phyloP scores from a whole-genome alignment of 2,113 vertebrate genomes.

The Syngnathus floridae region DNA sequence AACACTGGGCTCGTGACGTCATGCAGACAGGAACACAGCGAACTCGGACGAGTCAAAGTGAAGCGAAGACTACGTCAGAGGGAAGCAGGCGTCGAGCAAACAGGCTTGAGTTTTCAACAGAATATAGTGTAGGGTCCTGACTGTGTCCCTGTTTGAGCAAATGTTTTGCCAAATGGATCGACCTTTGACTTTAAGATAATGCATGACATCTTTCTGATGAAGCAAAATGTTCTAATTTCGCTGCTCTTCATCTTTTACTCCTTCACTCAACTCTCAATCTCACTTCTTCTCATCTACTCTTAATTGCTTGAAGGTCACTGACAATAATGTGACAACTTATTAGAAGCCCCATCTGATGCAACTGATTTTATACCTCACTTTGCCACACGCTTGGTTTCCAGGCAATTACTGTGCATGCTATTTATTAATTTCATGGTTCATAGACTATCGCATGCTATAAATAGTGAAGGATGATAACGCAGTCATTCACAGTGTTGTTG shows the following conservation, averaged over 20 bases:
- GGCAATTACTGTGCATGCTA: slow-evolving; percentile 73
- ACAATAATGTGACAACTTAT: slow-evolving; percentile 76
- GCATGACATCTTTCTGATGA: slow-evolving; percentile 29
- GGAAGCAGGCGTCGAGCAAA: no score
- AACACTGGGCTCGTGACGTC: no score
- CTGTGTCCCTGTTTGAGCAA: no score
- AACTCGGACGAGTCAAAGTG: no score
- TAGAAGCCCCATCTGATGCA: slow-evolving; percentile 69
- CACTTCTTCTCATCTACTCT: slow-evolving; percentile 43
- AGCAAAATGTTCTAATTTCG: slow-evolving; percentile 21
- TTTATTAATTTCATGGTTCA: slow-evolving; percentile 79
- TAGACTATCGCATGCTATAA: slow-evolving; percentile 70
- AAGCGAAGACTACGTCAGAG: no score
- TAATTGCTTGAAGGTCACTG: slow-evolving; percentile 78
- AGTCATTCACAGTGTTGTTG: slow-evolving; percentile 61
- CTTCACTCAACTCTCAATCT: slow-evolving; percentile 9
- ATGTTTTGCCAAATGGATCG: slow-evolving; percentile 42
- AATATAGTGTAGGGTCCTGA: no score
- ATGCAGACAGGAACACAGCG: no score
- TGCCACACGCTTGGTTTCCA: slow-evolving; percentile 65
- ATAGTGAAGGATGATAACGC: slow-evolving; percentile 69
- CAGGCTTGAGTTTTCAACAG: no score
- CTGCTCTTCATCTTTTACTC: slow-evolving; percentile 22
- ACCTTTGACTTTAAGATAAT: slow-evolving; percentile 32
- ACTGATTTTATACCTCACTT: slow-evolving; percentile 66